Percentiles rank a stretch among this genome's conserved stretches.
Evolutionary conservation across 1,140 invertebrate species (phyloP).

Genomic region (Drosophila takahashii): DNA sequence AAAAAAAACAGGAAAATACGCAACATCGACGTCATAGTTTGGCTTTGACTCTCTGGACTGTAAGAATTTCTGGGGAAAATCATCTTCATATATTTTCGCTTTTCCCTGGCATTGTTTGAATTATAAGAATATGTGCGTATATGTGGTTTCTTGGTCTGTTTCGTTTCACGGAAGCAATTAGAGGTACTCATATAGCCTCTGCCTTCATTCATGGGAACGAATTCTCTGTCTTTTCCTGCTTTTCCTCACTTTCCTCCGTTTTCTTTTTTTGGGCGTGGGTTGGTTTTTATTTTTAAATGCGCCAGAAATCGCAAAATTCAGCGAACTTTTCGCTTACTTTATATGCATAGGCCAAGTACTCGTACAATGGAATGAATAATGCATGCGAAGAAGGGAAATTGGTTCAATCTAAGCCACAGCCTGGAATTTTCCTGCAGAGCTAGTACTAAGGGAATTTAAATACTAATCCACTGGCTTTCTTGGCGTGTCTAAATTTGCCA

Average conservation of each 20-base stretch:
- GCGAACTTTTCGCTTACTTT: slow-evolving; percentile 34
- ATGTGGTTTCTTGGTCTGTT: slow-evolving; percentile 33
- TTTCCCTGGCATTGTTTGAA: slow-evolving; percentile 42
- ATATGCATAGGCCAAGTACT: slow-evolving; percentile 49
- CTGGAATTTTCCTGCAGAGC: slow-evolving; percentile 8
- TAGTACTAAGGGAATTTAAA: slow-evolving; percentile 17
- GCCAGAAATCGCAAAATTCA: slow-evolving; percentile 20
- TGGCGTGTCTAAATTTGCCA: neutral
- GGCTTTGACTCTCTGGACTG: slow-evolving; percentile 10
- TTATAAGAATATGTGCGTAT: slow-evolving; percentile 28
- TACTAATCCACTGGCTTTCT: slow-evolving; percentile 7
- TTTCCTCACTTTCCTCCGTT: neutral
- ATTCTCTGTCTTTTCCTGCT: slow-evolving; percentile 16
- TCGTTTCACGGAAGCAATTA: slow-evolving; percentile 77
- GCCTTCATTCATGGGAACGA: slow-evolving; percentile 46
- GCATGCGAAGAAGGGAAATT: slow-evolving; percentile 30
- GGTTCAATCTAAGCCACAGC: slow-evolving; percentile 26
- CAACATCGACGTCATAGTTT: slow-evolving; percentile 31
- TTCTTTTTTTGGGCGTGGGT: slow-evolving; percentile 6
- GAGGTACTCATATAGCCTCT: slow-evolving; percentile 29
- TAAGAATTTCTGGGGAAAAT: slow-evolving; percentile 18
- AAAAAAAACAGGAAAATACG: slow-evolving; percentile 5
- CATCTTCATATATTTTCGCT: slow-evolving; percentile 19
- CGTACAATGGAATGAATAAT: slow-evolving; percentile 46
- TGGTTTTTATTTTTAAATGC: slow-evolving; percentile 38